Percentiles rank a stretch among this genome's conserved stretches.
Evolutionary conservation across 2,113 vertebrate species (phyloP).

Genomic region (Sturnus vulgaris): DNA sequence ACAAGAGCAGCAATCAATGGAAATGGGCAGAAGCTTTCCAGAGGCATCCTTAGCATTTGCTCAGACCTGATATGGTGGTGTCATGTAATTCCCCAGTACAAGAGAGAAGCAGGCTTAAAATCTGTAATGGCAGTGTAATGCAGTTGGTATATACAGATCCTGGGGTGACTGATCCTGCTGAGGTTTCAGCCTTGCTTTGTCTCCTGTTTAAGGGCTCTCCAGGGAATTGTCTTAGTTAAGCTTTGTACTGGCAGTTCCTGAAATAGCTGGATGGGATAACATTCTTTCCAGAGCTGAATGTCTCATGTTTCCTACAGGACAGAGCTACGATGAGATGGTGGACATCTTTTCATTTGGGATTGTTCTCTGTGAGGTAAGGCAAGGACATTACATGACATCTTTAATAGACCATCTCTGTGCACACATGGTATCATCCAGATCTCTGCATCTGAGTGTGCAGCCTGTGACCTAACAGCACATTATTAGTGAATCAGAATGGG

Average conservation of each 20-base stretch:
- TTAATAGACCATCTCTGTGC: neutral
- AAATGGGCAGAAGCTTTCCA: neutral
- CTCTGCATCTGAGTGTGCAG: neutral
- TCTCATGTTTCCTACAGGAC: slow-evolving; percentile 75
- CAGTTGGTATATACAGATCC: neutral
- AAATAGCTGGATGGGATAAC: neutral
- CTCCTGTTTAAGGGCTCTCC: neutral
- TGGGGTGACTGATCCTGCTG: neutral
- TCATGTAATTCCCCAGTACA: neutral
- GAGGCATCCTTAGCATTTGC: neutral
- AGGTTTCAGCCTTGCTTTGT: neutral
- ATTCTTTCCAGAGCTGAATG: neutral
- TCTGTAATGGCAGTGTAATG: neutral
- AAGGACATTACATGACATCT: neutral
- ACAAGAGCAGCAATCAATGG: neutral
- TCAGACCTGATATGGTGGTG: neutral
- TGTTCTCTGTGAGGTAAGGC: slow-evolving; percentile 92
- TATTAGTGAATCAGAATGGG: neutral
- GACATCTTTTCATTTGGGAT: slow-evolving; percentile 98
- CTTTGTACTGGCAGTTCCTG: neutral
- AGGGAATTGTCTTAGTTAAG: neutral
- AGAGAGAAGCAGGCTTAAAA: neutral
- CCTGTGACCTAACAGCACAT: neutral
- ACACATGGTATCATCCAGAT: neutral
- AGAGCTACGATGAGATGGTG: slow-evolving; percentile 96